Base-by-base conservation (phyloP, 2,797 vertebrate genomes). In the Phylloscopus collybita region DNA sequence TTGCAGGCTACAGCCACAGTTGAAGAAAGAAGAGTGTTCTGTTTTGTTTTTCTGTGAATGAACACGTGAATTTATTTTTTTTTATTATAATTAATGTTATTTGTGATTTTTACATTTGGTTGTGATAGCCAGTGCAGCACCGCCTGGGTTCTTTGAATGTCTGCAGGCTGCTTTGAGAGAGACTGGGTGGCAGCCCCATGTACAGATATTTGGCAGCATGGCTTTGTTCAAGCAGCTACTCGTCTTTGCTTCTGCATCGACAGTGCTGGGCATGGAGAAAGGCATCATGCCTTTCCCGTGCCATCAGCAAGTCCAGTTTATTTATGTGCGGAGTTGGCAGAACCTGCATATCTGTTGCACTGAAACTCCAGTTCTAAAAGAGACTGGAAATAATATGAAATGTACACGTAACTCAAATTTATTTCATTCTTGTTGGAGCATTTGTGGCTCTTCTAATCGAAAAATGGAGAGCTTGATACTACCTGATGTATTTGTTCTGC, bases 221-320 rank as follows among this genome's bases (percentile, higher is more conserved):
- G 62, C 87, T 83, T 67, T 67, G 42, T 65, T 89, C 74, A 71
- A 95, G 79, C 84, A 86, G 81, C 81, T 80, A 79, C 89, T 94
- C 76, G 80, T 83, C 57, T 76, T 70, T 89, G 22, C 79, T 95
- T 78, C 56, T 86, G 53, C 51, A 20, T 59, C 34, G 26, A 45
- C 60, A 73, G 62, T 47, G 20, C 79, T 93, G 92, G 79, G 82
- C 88, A 73, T 61, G 73, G 72, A 65, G 69, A 76, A 79, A 47
- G 76, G 71, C 76, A 61, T 56, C 8, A 0, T 73, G 90, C 89
- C 84, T 40, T 81, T 91, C 87, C 54, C 0, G 4, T 93, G 93
- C 86, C 83, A 64, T 73, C 78, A 89, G 67, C 51, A 19, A 92
- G 36, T 82, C 91, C 29, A 16, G 44, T 76, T 90, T 81, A 62